phyloP scores from a whole-genome alignment of 1,140 invertebrate genomes.

The Hyphantria cunea region DNA sequence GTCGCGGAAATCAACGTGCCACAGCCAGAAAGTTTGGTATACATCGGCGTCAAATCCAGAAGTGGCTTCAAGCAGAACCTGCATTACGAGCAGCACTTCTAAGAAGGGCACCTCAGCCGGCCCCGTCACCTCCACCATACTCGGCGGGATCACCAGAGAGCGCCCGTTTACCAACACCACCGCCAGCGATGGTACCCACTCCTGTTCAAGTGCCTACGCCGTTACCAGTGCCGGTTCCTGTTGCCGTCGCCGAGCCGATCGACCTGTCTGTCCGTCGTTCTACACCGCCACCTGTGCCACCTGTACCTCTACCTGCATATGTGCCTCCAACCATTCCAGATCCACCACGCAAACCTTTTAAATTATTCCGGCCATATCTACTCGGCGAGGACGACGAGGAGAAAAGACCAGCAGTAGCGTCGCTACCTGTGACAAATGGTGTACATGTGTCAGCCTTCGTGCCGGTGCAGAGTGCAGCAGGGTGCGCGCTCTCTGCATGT shows the following conservation, averaged over 20 bases:
- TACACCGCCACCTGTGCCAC: slow-evolving; percentile 41
- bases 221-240: slow-evolving; percentile 35
- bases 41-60: slow-evolving; percentile 92
- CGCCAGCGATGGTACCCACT: slow-evolving; percentile 75
- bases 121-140: slow-evolving; percentile 67
- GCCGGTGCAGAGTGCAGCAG: slow-evolving; percentile 64
- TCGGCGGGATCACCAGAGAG: slow-evolving; percentile 69
- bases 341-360: slow-evolving; percentile 76
- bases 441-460: slow-evolving; percentile 69
- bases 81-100: slow-evolving; percentile 87
- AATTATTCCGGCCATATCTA: slow-evolving; percentile 85
- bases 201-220: slow-evolving; percentile 50
- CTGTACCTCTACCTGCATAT: slow-evolving; percentile 39
- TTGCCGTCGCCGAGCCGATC: slow-evolving; percentile 72
- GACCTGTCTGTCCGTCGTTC: slow-evolving; percentile 80
- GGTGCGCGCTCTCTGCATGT: slow-evolving; percentile 59
- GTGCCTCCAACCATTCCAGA: slow-evolving; percentile 38
- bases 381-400: slow-evolving; percentile 65
- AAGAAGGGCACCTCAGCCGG: slow-evolving; percentile 69
- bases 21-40: slow-evolving; percentile 94
- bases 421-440: slow-evolving; percentile 54
- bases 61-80: slow-evolving; percentile 92
- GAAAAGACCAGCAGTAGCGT: slow-evolving; percentile 55
- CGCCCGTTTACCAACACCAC: slow-evolving; percentile 65
- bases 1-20: slow-evolving; percentile 91